Evolutionary conservation across 1,140 invertebrate species (phyloP), one percentile per base, ranked within the genome.

Genomic region (Meloidogyne floridensis): DNA sequence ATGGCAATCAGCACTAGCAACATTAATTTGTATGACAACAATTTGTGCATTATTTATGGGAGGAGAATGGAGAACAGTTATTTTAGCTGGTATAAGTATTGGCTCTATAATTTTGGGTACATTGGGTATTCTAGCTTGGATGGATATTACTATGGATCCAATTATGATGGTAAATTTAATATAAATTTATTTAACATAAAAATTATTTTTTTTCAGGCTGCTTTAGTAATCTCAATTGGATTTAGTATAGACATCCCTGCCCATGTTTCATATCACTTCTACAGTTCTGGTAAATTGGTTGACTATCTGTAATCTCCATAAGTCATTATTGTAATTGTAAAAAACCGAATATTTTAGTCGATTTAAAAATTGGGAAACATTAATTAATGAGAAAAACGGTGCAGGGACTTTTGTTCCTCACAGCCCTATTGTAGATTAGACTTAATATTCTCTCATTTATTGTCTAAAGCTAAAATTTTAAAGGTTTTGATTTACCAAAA

Each of bases 211-310:
- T 18, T 80, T 5, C 5, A 81, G 80, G 91, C 91, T 53, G 90
- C 91, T 54, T 84, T 92, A 59, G 90, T 92, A 56, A 91, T 92
- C 83, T 90, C 90, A 42, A 89, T 92, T 13, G 91, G 91, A 9
- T 91, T 87, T 75, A 82, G 79, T 32, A 80, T 88, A 3, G 86
- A 87, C 69, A 87, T 87, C 75, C 86, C 86, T 10, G 84, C 86
- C 43, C 86, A 87, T 77, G 77, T 88, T 47, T 72, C 81, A 10
- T 87, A 87, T 72, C 86, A 87, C 70, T 86, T 72, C 73, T 81
- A 87, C 75, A 75, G 79, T 82, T 72, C 86, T 56, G 72, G 84
- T 80, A 71, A 54, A 69, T 2, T 72, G 20, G 11, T n/a, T 72
- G 32, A 32, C 32, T 32, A 0, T 32, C 32, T 32, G 32, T n/a